Evolutionary conservation across 2,113 vertebrate species (phyloP), one percentile per base, ranked within the genome.

Genomic region (Probosciger aterrimus): DNA sequence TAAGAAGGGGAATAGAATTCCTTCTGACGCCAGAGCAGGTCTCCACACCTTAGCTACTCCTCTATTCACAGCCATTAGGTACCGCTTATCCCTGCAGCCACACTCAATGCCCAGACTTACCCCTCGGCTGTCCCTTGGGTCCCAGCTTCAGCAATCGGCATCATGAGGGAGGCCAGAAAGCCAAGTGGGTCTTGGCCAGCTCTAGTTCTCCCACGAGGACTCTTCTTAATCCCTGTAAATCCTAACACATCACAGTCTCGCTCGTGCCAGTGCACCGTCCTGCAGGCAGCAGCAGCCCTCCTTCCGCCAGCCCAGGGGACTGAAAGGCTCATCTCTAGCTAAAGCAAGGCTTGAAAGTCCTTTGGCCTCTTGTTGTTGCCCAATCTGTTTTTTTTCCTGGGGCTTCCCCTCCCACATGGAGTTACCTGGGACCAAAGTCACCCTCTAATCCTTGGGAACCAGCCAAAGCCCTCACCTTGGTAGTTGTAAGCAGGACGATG

Each of bases 181-280:
- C 65, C 43, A 33, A 10, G 30, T 4, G 19, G 63, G 17, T 65
- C 85, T 76, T 23, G 23, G 30, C 30, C 37, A 59, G 43, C n/a
- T 44, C 18, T 2, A 31, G 47, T 24, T n/a, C 18, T 39, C 20
- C 65, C 41, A 16, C 0, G 2, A 57, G 53, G 33, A 73, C 43
- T 27, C 35, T n/a, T 11, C 22, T n/a, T 8, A 15, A 14, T 25
- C 53, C 43, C 49, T 28, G 18, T 18, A 47, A 43, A 83, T 15
- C 37, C 65, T 11, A 57, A 18, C 0, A 2, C 68, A 44, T 35
- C 55, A 4, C 23, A 30, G n/a, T 3, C 35, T 67, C 2, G 0
- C 9, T 62, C 22, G 44, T 22, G 27, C 13, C 75, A 27, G 43
- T 0, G 5, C 35, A 5, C 46, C 57, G 41, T 23, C 27, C 52